Conservation (phyloP, 2,113 vertebrate genomes). For the Chlorodrepanis virens region DNA sequence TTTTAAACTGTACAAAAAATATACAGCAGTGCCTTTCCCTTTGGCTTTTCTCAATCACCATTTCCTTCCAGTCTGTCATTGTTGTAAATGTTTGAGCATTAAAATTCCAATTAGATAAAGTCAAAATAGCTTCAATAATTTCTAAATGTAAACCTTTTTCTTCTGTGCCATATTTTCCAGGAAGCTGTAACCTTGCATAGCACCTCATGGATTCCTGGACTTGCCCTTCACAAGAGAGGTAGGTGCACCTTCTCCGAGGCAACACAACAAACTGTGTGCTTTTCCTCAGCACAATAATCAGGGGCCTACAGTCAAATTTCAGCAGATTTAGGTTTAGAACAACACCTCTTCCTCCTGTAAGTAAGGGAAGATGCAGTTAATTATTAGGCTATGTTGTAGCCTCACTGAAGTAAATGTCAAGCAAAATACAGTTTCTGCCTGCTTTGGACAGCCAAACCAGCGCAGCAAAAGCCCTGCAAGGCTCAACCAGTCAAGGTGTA, state of each 20-base stretch:
- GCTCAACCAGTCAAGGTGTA: neutral
- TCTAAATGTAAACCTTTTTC: neutral
- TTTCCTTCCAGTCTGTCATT: constrained; percentile 19
- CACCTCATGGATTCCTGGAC: neutral
- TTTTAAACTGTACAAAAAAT: constrained; percentile 42
- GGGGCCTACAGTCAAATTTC: neutral
- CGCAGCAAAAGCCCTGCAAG: neutral
- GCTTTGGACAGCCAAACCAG: neutral
- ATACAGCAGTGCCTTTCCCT: constrained; percentile 10
- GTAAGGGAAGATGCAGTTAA: neutral
- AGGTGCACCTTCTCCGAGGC: neutral
- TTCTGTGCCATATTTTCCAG: neutral
- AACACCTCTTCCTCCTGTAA: neutral
- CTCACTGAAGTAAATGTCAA: neutral
- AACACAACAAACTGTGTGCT: neutral
- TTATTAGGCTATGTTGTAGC: neutral
- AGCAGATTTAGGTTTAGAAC: neutral
- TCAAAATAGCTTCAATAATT: constrained; percentile 4
- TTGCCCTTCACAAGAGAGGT: neutral
- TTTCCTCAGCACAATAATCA: neutral
- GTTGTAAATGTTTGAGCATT: neutral
- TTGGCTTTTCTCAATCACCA: constrained; percentile 11
- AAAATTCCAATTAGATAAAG: constrained; percentile 60
- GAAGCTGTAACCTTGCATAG: neutral
- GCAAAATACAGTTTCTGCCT: neutral